Base-by-base conservation (phyloP, 2,113 vertebrate genomes). In the Chlamydotis undulata region DNA sequence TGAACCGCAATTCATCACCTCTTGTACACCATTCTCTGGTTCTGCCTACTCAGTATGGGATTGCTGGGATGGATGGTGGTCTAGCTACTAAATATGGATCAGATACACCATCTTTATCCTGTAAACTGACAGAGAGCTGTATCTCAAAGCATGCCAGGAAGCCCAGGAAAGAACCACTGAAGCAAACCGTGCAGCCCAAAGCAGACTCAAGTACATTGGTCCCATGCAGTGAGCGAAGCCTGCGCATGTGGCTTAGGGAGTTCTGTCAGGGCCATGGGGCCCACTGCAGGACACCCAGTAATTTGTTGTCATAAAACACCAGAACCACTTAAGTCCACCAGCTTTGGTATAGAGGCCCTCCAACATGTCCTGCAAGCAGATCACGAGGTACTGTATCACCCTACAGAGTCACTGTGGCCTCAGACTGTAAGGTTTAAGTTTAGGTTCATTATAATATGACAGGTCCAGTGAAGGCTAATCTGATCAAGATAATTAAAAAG, bases 401-500 rank as follows among this genome's bases (percentile, higher is more conserved):
- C 25, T 39, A 41, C 19, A 73, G n/a, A 76, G 59, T 52, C 82
- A 90, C 33, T 74, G n/a, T 43, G 88, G 68, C 16, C 23, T 90
- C 55, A 77, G n/a, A 69, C 29, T 90, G 39, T 24, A 45, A 52
- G 53, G 35, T 71, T 85, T 65, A 87, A 61, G 41, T 70, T 77
- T 45, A 64, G 52, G n/a, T 83, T 93, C 52, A 52, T 81, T 92
- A 81, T 14, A 29, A 45, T 25, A 80, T 60, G 79, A 67, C 75
- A 71, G 68, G 56, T 77, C 76, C 68, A 81, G 47, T 65, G 64
- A 77, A 95, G 75, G 43, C 24, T 94, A 70, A 87, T 69, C 59
- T 77, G 55, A 90, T 85, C 41, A 68, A 56, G 55, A 28, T 70
- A 80, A 94, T 90, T 86, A 80, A 81, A 93, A 94, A 90, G 33